A percentile compares a stretch with the other conserved stretches of the same genome.
phyloP scores from a whole-genome alignment of 2,888 invertebrate species.

The Kryphioiulus occultus region DNA sequence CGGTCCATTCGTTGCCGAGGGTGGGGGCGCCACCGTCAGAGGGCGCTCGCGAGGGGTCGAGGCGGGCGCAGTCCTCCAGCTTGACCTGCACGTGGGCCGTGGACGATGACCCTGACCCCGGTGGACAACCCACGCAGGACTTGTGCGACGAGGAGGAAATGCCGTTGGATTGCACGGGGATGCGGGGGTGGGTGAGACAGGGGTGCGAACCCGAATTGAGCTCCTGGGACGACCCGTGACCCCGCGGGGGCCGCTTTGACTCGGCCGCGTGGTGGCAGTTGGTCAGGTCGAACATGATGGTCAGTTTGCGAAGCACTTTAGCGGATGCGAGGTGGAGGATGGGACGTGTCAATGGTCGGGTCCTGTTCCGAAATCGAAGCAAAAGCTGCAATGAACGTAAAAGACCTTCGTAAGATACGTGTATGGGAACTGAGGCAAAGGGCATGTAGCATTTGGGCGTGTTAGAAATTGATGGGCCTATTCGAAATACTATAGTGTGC shows the following conservation, averaged over 20 bases:
- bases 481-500: no score
- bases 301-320: background rate
- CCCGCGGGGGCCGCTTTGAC: background rate
- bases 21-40: background rate
- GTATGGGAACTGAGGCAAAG: no score
- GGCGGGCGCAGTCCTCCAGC: conserved; percentile 28
- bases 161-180: conserved; percentile 42
- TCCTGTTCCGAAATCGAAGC: background rate
- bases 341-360: background rate
- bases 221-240: background rate
- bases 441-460: no score
- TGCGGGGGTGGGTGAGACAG: background rate
- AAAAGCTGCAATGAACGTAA: background rate
- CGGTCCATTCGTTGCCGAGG: background rate
- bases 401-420: no score
- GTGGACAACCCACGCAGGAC: background rate
- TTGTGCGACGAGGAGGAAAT: conserved; percentile 41
- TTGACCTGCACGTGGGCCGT: conserved; percentile 46
- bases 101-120: background rate
- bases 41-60: background rate
- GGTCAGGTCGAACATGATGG: conserved; percentile 17
- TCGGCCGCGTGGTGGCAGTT: conserved; percentile 20
- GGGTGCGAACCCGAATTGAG: background rate
- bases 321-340: background rate
- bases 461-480: no score